Percentiles rank a stretch among this genome's conserved stretches.
Conservation (phyloP, 1,140 invertebrate genomes). For the Bombus balteatus region DNA sequence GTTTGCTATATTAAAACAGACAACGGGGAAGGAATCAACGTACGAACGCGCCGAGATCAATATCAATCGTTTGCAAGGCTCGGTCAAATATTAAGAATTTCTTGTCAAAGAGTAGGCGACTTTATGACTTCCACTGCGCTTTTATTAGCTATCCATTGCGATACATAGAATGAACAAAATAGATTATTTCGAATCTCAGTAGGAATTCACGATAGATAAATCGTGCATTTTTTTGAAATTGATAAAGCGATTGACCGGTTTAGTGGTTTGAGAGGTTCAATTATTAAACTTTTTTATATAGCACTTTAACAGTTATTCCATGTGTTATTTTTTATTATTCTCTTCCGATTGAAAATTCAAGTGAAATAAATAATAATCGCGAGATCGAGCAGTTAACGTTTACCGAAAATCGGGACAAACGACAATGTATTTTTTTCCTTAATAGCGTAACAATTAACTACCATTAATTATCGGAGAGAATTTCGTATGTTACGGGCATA, state of each 20-base stretch:
- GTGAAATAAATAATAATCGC: rapidly evolving
- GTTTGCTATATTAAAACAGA: not conserved
- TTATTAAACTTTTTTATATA: not conserved
- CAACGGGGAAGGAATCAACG: not conserved
- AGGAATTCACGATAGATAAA: not conserved
- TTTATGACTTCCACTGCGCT: slow-evolving; percentile 17
- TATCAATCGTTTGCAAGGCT: slow-evolving; percentile 11
- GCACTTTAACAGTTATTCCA: not conserved
- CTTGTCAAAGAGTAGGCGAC: slow-evolving; percentile 22
- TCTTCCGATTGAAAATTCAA: not conserved
- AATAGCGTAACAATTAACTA: not conserved
- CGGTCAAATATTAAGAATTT: slow-evolving; percentile 37
- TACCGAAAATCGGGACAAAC: not conserved
- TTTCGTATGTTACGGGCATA: not conserved
- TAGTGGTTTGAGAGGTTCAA: too few species aligned
- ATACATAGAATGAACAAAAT: not conserved
- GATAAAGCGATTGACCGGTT: too few species aligned
- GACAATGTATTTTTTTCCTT: not conserved
- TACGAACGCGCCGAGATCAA: not conserved
- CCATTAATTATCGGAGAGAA: not conserved
- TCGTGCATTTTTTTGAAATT: not conserved
- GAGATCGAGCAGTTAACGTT: not conserved
- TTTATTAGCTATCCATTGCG: not conserved
- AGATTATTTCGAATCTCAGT: not conserved
- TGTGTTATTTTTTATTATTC: not conserved